These are phyloP conservation scores for Neopelma chrysocephalum DNA, from an alignment of 2,797 vertebrate species.

Conservation along the genomic window DNA sequence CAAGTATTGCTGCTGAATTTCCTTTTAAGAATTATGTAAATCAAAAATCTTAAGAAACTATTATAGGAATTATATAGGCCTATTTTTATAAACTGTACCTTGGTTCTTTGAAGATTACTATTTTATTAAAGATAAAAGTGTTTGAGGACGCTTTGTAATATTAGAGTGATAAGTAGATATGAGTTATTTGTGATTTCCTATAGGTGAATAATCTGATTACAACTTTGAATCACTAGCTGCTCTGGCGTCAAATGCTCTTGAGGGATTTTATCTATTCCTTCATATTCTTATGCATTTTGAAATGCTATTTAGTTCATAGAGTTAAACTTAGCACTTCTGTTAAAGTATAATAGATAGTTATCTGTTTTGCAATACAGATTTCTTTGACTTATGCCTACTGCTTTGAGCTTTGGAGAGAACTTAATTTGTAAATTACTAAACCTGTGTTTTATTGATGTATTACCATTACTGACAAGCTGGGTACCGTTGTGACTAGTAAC, in stretches of 20 bases:
- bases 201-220: not conserved
- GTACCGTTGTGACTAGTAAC: not conserved
- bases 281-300: not conserved
- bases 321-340: not conserved
- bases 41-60: not conserved
- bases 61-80: not conserved
- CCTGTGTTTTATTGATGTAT: not conserved
- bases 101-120: not conserved
- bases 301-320: not conserved
- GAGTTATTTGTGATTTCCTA: not conserved
- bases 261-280: not conserved
- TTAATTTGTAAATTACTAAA: not conserved
- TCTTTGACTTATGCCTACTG: not conserved
- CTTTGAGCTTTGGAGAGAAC: not conserved
- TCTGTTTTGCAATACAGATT: not conserved
- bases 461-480: not conserved
- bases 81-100: conserved; percentile 1
- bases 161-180: not conserved
- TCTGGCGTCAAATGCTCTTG: not conserved
- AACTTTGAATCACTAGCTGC: not conserved
- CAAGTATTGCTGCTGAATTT: not conserved
- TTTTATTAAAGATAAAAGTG: not conserved
- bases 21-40: conserved; percentile 12
- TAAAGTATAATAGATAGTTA: not conserved
- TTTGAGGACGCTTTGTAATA: not conserved